Percentiles rank a stretch among this genome's conserved stretches.
Evolutionary conservation across 2,888 invertebrate species (phyloP).

Genomic region (Spodoptera exigua): DNA sequence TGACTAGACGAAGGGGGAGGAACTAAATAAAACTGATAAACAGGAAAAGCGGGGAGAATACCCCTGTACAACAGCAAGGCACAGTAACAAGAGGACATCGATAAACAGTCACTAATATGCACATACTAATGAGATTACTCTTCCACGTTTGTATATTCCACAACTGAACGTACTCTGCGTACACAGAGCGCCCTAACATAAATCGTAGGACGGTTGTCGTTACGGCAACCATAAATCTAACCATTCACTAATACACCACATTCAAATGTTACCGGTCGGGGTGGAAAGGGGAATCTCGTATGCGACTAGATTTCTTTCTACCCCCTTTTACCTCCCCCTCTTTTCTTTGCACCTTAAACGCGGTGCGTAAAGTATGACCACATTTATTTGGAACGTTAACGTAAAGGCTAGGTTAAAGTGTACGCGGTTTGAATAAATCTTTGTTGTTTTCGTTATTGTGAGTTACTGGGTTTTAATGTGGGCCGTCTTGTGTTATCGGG

Average conservation of each 20-base stretch:
- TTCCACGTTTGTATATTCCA: conserved; percentile 50
- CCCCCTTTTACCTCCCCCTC: conserved; percentile 22
- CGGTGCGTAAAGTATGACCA: conserved; percentile 72
- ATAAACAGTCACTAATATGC: conserved; percentile 60
- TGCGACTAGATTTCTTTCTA: conserved; percentile 61
- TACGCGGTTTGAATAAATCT: conserved; percentile 45
- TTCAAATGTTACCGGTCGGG: conserved; percentile 78
- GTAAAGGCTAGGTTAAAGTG: conserved; percentile 50
- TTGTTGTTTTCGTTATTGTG: conserved; percentile 34
- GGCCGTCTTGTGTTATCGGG: neutral
- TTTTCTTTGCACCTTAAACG: conserved; percentile 70
- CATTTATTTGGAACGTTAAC: conserved; percentile 68
- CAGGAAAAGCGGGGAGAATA: conserved; percentile 45
- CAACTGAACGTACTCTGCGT: conserved; percentile 39
- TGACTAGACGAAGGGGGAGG: conserved; percentile 36
- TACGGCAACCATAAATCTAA: conserved; percentile 80
- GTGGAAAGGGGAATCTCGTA: conserved; percentile 63
- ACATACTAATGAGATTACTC: conserved; percentile 59
- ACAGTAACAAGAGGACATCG: conserved; percentile 56
- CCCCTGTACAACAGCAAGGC: conserved; percentile 29
- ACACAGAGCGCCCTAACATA: conserved; percentile 68
- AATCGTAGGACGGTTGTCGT: conserved; percentile 77
- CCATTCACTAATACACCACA: conserved; percentile 85
- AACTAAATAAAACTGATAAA: conserved; percentile 52
- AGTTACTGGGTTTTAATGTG: conserved; percentile 38